A percentile compares a stretch with the other conserved stretches of the same genome.
Evolutionary conservation across 1,140 invertebrate genomes (phyloP).

Genomic region (Lepidotrigona ventralis): DNA sequence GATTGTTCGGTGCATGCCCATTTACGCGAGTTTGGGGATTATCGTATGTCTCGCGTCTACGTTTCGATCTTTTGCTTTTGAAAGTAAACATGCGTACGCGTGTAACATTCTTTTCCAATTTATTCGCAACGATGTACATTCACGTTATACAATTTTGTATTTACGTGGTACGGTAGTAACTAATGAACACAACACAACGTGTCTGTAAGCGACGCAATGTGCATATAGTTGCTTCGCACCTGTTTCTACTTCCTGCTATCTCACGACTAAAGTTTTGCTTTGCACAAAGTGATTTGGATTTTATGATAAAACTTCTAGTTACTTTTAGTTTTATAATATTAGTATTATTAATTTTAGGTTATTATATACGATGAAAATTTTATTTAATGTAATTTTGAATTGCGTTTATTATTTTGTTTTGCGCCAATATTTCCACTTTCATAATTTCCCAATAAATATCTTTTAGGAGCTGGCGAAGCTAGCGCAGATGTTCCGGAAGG

Average conservation of each 20-base stretch:
- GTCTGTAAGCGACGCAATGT: not conserved
- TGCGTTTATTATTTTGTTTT: no score
- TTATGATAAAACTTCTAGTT: not conserved
- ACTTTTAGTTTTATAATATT: no score
- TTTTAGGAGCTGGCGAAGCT: conserved; percentile 76
- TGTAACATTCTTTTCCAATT: not conserved
- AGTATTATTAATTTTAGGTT: no score
- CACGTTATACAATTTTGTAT: not conserved
- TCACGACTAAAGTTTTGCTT: not conserved
- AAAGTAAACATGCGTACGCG: not conserved
- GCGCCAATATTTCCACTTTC: no score
- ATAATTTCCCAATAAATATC: not conserved
- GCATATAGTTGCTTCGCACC: not conserved
- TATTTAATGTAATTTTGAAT: not conserved
- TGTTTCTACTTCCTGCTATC: not conserved
- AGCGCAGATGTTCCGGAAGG: conserved; percentile 78
- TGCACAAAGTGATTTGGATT: no score
- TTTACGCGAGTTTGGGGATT: not conserved
- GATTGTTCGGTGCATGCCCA: conserved; percentile 21
- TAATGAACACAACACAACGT: not conserved
- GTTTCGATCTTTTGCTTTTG: no score
- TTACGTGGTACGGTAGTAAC: no score
- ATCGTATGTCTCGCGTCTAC: not conserved
- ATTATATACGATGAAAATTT: not conserved
- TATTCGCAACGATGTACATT: not conserved